phyloP scores from a whole-genome alignment of 2,888 invertebrate genomes.

The Hemaris fuciformis region DNA sequence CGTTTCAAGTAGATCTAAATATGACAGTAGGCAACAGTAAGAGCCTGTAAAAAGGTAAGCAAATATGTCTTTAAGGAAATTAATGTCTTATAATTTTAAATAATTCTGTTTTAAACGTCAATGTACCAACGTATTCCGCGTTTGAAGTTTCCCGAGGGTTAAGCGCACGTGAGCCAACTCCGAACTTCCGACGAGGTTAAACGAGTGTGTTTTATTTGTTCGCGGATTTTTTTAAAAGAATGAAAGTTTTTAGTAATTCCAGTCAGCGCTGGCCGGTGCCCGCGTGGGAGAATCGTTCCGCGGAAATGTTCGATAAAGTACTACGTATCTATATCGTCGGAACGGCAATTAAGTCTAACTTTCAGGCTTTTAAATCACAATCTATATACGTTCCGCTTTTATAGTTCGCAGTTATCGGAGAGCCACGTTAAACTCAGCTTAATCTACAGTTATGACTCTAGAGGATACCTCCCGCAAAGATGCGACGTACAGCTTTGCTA shows the following conservation, averaged over 20 bases:
- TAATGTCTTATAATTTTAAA: not conserved
- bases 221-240: conserved; percentile 28
- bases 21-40: too few relatives aligned
- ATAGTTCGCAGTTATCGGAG: too few relatives aligned
- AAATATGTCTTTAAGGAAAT: not conserved
- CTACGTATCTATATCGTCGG: conserved; percentile 11
- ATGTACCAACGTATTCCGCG: not conserved
- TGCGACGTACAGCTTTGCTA: too few relatives aligned
- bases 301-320: conserved; percentile 19
- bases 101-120: not conserved
- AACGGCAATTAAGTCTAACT: not conserved
- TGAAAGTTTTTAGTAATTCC: conserved; percentile 18
- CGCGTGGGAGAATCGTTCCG: conserved; percentile 24
- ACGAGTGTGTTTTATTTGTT: conserved; percentile 34
- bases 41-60: not conserved
- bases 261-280: not conserved
- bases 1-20: too few relatives aligned
- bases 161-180: conserved; percentile 30
- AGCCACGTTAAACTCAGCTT: too few relatives aligned
- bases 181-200: conserved; percentile 42
- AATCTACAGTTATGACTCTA: too few relatives aligned
- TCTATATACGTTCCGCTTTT: not conserved
- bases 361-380: not conserved
- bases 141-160: conserved; percentile 20
- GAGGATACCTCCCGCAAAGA: too few relatives aligned